Conservation (phyloP, 2,113 vertebrate genomes). For the Antechinus flavipes region DNA sequence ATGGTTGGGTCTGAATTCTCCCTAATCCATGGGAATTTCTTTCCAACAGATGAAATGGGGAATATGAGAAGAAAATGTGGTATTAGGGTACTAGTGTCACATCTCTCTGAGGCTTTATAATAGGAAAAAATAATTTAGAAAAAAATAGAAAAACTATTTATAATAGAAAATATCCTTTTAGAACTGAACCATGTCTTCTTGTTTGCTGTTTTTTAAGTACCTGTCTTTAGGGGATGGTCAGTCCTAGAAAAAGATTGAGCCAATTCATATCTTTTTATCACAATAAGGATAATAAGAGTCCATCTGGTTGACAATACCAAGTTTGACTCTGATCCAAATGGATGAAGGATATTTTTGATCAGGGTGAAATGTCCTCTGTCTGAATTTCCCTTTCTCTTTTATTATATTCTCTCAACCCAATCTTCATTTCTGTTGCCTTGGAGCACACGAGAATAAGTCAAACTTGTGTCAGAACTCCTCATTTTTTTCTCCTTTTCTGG, state of each 20-base stretch:
- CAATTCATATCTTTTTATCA: not conserved
- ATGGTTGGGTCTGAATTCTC: not conserved
- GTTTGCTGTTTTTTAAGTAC: not conserved
- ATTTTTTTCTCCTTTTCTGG: not conserved
- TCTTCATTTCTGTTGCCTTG: slow-evolving; percentile 30
- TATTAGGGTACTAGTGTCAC: not conserved
- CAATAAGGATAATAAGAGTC: not conserved
- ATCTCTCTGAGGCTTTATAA: not conserved
- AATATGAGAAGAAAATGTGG: not conserved
- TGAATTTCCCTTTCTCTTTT: not conserved
- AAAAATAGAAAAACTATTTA: no score
- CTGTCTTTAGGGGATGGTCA: not conserved
- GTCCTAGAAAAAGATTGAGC: not conserved
- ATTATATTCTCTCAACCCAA: not conserved
- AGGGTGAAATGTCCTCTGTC: not conserved
- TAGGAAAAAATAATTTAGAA: not conserved
- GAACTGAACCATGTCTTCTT: not conserved
- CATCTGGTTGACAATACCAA: not conserved
- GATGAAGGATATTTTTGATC: not conserved
- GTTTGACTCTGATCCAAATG: not conserved
- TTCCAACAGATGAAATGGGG: not conserved
- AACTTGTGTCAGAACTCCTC: not conserved
- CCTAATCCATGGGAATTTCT: not conserved
- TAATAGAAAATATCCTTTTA: not conserved
- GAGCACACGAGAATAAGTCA: slow-evolving; percentile 1